Conservation (phyloP, 2,113 vertebrate genomes). For the Lutjanus erythropterus region DNA sequence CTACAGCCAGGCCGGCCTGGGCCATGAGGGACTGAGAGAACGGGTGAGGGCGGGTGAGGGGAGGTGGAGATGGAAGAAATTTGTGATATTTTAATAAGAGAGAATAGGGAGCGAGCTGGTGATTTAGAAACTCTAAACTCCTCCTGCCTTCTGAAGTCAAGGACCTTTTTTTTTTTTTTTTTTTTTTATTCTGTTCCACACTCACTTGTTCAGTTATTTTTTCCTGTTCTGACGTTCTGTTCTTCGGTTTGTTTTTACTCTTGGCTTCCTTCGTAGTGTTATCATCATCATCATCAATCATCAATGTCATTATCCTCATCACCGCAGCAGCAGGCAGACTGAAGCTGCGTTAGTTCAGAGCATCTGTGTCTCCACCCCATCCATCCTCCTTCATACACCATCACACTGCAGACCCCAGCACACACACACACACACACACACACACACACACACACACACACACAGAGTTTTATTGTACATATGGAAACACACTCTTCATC, state of each 20-base stretch:
- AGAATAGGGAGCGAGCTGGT: constrained; percentile 58
- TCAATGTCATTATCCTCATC: constrained; percentile 42
- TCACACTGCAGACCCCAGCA: background rate
- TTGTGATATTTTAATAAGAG: constrained; percentile 79
- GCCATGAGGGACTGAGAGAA: constrained; percentile 33
- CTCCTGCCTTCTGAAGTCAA: constrained; percentile 73
- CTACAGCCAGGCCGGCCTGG: constrained; percentile 15
- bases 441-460: background rate
- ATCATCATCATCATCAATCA: constrained; percentile 43
- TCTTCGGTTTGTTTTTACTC: constrained; percentile 53
- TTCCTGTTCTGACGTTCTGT: constrained; percentile 26
- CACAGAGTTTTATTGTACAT: constrained; percentile 35
- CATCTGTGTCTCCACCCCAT: constrained; percentile 67
- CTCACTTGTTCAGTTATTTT: constrained; percentile 38
- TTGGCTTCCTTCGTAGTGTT: constrained; percentile 53
- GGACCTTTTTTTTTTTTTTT: constrained; percentile 55
- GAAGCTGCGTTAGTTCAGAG: constrained; percentile 46
- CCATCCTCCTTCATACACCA: constrained; percentile 26
- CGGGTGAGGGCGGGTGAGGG: constrained; percentile 19
- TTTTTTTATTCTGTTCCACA: constrained; percentile 44
- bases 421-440: background rate
- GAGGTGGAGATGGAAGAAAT: constrained; percentile 30
- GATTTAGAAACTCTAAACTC: constrained; percentile 68
- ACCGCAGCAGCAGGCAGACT: constrained; percentile 33
- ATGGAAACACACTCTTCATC: constrained; percentile 34